Conservation (phyloP, 2,113 vertebrate genomes). For the Opisthocomus hoazin region DNA sequence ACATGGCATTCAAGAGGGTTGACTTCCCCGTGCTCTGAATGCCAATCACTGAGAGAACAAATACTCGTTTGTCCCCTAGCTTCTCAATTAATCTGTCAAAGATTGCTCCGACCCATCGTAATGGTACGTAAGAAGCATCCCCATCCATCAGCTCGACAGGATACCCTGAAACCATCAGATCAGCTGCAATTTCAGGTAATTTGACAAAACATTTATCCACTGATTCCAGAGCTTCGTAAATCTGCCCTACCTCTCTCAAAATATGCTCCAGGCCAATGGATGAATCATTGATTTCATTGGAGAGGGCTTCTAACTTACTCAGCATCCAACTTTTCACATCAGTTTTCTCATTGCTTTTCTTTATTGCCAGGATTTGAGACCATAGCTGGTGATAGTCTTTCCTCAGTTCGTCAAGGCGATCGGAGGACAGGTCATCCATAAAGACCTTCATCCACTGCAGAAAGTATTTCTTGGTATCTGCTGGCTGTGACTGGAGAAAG, state of each 20-base stretch:
- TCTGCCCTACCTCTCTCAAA: slow-evolving; percentile 75
- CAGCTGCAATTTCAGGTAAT: slow-evolving; percentile 69
- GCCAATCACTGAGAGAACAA: slow-evolving; percentile 78
- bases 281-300: slow-evolving; percentile 41
- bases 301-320: slow-evolving; percentile 24
- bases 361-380: slow-evolving; percentile 40
- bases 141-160: slow-evolving; percentile 83
- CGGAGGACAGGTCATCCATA: slow-evolving; percentile 48
- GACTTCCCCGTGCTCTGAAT: slow-evolving; percentile 79
- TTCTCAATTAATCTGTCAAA: slow-evolving; percentile 69
- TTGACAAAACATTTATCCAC: neutral
- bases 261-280: slow-evolving; percentile 74
- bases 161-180: slow-evolving; percentile 73
- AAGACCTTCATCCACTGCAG: slow-evolving; percentile 67
- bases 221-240: slow-evolving; percentile 69
- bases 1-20: slow-evolving; percentile 75
- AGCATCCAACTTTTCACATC: neutral
- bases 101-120: slow-evolving; percentile 74
- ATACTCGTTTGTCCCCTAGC: slow-evolving; percentile 68
- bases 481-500: slow-evolving; percentile 20
- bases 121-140: slow-evolving; percentile 74
- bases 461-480: slow-evolving; percentile 64
- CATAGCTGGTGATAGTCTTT: slow-evolving; percentile 43
- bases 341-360: neutral
- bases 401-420: slow-evolving; percentile 26